phyloP scores from a whole-genome alignment of 2,797 vertebrate species.

The Erethizon dorsatum region DNA sequence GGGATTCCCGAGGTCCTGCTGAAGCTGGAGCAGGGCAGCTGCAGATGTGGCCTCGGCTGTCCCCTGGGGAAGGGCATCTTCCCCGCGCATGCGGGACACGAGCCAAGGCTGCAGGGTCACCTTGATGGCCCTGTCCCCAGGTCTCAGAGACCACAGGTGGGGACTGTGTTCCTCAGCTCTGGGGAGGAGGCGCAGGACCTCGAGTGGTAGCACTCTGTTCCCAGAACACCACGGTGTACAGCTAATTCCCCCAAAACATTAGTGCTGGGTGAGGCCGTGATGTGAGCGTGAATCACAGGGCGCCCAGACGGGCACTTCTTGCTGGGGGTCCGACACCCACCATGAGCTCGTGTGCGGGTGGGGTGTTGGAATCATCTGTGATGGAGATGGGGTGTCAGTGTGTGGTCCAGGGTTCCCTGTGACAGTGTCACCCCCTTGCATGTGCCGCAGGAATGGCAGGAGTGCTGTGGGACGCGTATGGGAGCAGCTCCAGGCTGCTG shows the following conservation, averaged over 20 bases:
- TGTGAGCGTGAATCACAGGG: background rate
- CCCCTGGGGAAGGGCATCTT: fast-evolving
- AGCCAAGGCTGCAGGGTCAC: background rate
- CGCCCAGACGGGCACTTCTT: fast-evolving
- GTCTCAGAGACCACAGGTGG: background rate
- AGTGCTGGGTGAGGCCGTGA: background rate
- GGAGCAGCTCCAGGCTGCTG: background rate
- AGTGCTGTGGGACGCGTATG: fast-evolving
- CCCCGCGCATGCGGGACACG: fast-evolving
- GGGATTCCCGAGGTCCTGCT: background rate
- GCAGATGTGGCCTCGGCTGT: background rate
- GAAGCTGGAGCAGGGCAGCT: background rate
- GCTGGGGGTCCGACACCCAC: background rate
- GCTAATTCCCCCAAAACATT: background rate
- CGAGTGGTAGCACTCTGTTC: fast-evolving
- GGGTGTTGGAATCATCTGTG: background rate
- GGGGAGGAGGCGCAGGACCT: too few species aligned
- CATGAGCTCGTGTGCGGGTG: background rate
- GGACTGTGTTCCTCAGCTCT: background rate
- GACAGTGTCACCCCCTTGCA: fast-evolving
- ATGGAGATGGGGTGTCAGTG: background rate
- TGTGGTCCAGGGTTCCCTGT: background rate
- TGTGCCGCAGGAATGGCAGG: background rate
- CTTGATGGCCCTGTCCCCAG: background rate
- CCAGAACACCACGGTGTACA: background rate